Evolutionary conservation across 2,888 invertebrate species (phyloP).

Genomic region (Sarcophaga subvicina): DNA sequence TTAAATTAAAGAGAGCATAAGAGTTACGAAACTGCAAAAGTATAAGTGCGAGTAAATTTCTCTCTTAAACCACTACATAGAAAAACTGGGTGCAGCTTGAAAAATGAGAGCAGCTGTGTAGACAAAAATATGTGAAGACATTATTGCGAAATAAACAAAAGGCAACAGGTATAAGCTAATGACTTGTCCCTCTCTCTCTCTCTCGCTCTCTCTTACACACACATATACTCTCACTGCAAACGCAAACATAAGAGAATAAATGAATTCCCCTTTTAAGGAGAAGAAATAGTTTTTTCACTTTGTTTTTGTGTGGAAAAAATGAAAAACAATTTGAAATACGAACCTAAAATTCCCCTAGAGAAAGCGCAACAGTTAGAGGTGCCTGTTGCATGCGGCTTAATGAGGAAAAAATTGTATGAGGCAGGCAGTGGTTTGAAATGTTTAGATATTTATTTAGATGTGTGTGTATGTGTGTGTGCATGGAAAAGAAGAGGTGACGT

Average conservation of each 20-base stretch:
- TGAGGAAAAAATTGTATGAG: not conserved
- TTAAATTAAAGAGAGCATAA: constrained; percentile 37
- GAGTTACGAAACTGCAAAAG: constrained; percentile 13
- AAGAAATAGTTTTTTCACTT: no score
- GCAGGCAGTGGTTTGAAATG: constrained; percentile 3
- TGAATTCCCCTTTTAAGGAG: no score
- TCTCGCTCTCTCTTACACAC: not conserved
- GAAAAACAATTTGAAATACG: constrained; percentile 23
- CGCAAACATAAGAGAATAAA: constrained; percentile 1
- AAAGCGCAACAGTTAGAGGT: constrained; percentile 72
- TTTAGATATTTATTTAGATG: constrained; percentile 49
- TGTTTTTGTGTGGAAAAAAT: not conserved
- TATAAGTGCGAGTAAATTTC: constrained; percentile 31
- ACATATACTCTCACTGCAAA: constrained; percentile 36
- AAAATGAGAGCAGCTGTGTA: not conserved
- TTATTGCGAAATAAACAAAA: constrained; percentile 55
- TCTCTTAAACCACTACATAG: constrained; percentile 40
- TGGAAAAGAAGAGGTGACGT: constrained; percentile 14
- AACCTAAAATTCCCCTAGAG: constrained; percentile 47
- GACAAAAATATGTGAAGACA: not conserved
- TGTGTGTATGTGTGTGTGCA: not conserved
- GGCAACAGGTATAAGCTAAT: constrained; percentile 60
- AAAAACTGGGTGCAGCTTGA: constrained; percentile 71
- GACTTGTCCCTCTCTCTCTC: not conserved
- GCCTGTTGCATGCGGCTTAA: constrained; percentile 77